Base-by-base conservation (phyloP, 2,888 invertebrate genomes). In the Norana najaformis region DNA sequence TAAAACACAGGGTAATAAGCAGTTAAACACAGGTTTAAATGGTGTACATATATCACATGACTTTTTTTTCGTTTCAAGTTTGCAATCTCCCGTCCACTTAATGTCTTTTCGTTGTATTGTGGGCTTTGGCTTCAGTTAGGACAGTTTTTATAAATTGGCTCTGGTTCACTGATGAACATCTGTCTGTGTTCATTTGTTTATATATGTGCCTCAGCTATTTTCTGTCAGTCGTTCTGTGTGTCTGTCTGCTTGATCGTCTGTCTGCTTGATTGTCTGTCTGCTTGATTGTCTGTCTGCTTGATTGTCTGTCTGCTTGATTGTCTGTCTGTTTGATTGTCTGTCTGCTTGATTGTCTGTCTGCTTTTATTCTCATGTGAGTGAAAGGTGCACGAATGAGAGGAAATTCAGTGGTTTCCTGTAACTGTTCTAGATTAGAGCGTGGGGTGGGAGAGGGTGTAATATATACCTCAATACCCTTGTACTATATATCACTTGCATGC, bases 341-440 rank as follows among this genome's bases (percentile, higher is more conserved):
- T n/a, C n/a, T 36, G 36, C 37, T 8, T 85, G 36, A 35, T 14
- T 36, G 20, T 85, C 85, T 85, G 36, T 85, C 85, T 85, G 36
- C 23, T 37, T 85, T 69, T 69, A 69, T 5, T 69, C 69, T 69
- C 69, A n/a, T 69, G 69, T 69, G 69, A 69, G 69, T 69, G 69
- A 69, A 69, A n/a, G 69, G 69, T 69, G 69, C 69, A n/a, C n/a
- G 69, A n/a, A n/a, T 69, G n/a, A 69, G 53, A 53, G n/a, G 69
- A n/a, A 69, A 16, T 69, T 69, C 30, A n/a, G 30, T n/a, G n/a
- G 30, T 69, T n/a, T 69, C 69, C 69, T 69, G 69, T 69, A 30
- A 69, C n/a, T 69, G n/a, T n/a, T n/a, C 1, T 69, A 69, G 69
- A 30, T n/a, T 6, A 47, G 47, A 20, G 6, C 23, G 23, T 47